Evolutionary conservation across 2,888 invertebrate genomes (phyloP), one percentile per base, ranked within the genome.

Genomic region (Tinea trinotella): DNA sequence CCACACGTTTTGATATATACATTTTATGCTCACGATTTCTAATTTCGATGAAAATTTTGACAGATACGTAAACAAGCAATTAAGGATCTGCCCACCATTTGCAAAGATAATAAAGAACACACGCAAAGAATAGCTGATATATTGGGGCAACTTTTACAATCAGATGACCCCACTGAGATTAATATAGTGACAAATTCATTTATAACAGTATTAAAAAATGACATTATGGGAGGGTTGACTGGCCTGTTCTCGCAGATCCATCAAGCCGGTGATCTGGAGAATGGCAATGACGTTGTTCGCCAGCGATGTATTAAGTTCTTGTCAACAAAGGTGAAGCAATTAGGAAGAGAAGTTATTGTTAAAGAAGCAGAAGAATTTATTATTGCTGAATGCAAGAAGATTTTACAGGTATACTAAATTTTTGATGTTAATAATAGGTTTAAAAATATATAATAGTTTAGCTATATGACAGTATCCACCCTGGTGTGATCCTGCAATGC

Each of bases 21-120:
- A 4, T 30, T n/a, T n/a, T n/a, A n/a, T n/a, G n/a, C n/a, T n/a
- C n/a, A 4, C 2, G n/a, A 4, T 30, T 15, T 44, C 18, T 2
- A 10, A 44, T 5, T 44, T 4, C n/a, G 3, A 1, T 20, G 18
- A n/a, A n/a, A n/a, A 10, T 35, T 34, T 57, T 71, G 74, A 53
- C 70, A 97, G 97, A 97, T 97, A 64, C 89, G 97, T 15, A 97
- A 97, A 67, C 96, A 96, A 86, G 97, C 97, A 10, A 96, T 97
- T 61, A 96, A 96, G 79, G 94, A 95, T 70, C 85, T 99, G 58
- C 96, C 97, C 9, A 87, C 90, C 40, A 84, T 98, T 56, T 97
- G 97, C 68, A 94, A 94, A 74, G 95, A 93, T 61, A 91, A 91
- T 56, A 92, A 93, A 60, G 93, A 93, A 59, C 92, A 94, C 67